These are phyloP conservation scores for Dascyllus trimaculatus DNA, from an alignment of 2,113 vertebrate species.

Conservation along the genomic window DNA sequence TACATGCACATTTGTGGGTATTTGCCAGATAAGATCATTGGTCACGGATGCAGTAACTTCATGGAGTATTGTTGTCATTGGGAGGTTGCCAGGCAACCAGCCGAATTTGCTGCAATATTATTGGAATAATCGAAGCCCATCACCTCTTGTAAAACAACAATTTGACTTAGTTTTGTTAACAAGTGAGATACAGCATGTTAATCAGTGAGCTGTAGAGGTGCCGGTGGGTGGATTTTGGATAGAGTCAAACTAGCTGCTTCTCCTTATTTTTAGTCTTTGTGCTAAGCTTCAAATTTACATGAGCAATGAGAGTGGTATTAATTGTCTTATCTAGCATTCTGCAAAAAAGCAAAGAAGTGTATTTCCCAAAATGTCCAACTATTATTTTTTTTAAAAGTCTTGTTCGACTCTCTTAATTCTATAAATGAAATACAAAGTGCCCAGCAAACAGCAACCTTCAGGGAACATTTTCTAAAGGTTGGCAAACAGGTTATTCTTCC, in stretches of 20 bases:
- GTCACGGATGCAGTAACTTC: not conserved
- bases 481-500: no score
- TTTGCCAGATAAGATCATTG: not conserved
- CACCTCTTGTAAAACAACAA: not conserved
- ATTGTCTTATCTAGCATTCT: slow-evolving; percentile 1
- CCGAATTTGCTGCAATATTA: not conserved
- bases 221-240: no score
- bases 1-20: not conserved
- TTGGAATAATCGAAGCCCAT: not conserved
- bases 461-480: no score
- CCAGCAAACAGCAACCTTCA: no score
- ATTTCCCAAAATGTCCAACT: slow-evolving; percentile 1
- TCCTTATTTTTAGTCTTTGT: not conserved
- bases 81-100: slow-evolving; percentile 3
- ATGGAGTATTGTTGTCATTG: not conserved
- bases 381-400: not conserved
- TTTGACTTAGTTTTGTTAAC: not conserved
- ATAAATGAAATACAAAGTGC: not conserved
- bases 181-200: not conserved
- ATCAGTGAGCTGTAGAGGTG: no score
- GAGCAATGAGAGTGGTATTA: not conserved
- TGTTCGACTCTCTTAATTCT: slow-evolving; percentile 9
- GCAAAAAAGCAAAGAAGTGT: not conserved
- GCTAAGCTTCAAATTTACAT: no score
- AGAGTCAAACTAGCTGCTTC: not conserved